Evolutionary conservation across 2,797 vertebrate species (phyloP), one percentile per base, ranked within the genome.

Genomic region (Anniella stebbinsi): DNA sequence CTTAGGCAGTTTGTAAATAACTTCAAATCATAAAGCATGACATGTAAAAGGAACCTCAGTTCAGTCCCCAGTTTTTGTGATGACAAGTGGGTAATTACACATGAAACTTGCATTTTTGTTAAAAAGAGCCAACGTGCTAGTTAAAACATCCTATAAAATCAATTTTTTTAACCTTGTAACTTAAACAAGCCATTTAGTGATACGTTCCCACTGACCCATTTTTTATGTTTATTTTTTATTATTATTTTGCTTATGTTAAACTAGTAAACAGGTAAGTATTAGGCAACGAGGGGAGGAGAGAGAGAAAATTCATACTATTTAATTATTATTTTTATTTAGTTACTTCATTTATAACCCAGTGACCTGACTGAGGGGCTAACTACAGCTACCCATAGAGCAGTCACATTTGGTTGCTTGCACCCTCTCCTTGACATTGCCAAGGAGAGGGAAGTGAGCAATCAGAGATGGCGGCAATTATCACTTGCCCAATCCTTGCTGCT

Each of bases 51-150:
- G 45, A 54, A 25, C 21, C 13, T 72, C 25, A 45, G 76, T n/a
- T 88, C 45, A 84, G 54, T 57, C n/a, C n/a, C 41, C 18, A 76
- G 84, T 87, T 91, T 63, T 76, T 54, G 8, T 77, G 41, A 67
- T 82, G 76, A 41, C 48, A 17, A 30, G 21, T 1, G 4, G 8
- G 12, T 51, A 69, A 60, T 48, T 60, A 69, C 30, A 66, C 9
- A 87, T 85, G 7, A 67, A 69, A 45, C 33, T 25, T 38, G 51
- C 48, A 67, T 30, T 54, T 75, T 73, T 38, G 36, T 60, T 45
- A 33, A 87, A 41, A 2, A 11, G 25, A 73, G 8, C 38, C 63
- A 3, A 41, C 36, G 3, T 75, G 25, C 2, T 30, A 66, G 67
- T 51, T 11, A 25, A 36, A 84, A 84, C 2, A 13, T 67, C 17